Conservation (phyloP, 2,888 invertebrate genomes). For the Platycheirus rosarum region DNA sequence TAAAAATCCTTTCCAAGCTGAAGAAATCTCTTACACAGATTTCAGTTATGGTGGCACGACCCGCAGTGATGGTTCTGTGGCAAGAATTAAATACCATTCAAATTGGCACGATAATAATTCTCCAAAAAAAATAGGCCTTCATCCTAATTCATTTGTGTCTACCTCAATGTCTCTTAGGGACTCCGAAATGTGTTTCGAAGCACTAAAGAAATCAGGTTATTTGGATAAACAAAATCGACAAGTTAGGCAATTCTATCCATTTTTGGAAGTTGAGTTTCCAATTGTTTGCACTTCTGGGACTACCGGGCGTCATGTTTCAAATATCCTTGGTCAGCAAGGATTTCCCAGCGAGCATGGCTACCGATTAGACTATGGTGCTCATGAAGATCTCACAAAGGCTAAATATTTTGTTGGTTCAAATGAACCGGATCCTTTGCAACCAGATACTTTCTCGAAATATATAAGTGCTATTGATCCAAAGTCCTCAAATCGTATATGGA, state of each 20-base stretch:
- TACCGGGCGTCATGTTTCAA: slow-evolving; percentile 48
- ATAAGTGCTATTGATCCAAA: slow-evolving; percentile 6
- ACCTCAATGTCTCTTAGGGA: slow-evolving; percentile 8
- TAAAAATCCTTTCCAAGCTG: slow-evolving; percentile 56
- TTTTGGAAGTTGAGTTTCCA: slow-evolving; percentile 26
- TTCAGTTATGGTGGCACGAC: slow-evolving; percentile 71
- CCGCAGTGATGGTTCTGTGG: slow-evolving; percentile 41
- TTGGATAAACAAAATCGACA: too few relatives aligned
- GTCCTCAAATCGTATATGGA: slow-evolving; percentile 47
- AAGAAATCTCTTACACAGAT: slow-evolving; percentile 63
- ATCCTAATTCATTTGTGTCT: slow-evolving; percentile 9
- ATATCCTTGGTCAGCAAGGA: slow-evolving; percentile 40
- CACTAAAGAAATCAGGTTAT: slow-evolving; percentile 11
- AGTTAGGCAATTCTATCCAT: slow-evolving; percentile 22
- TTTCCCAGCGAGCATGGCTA: slow-evolving; percentile 65
- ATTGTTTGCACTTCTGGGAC: slow-evolving; percentile 39
- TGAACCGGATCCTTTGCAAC: slow-evolving; percentile 36
- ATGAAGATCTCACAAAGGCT: slow-evolving; percentile 47
- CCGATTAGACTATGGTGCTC: slow-evolving; percentile 50
- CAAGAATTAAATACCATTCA: slow-evolving; percentile 30
- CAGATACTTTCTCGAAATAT: slow-evolving; percentile 29
- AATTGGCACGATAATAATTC: slow-evolving; percentile 30
- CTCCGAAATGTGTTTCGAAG: slow-evolving; percentile 24
- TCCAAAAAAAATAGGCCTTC: not conserved
- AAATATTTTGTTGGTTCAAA: slow-evolving; percentile 49